A percentile compares a stretch with the other conserved stretches of the same genome.
Conservation (phyloP, 2,113 vertebrate genomes). For the Gymnobelideus leadbeateri region DNA sequence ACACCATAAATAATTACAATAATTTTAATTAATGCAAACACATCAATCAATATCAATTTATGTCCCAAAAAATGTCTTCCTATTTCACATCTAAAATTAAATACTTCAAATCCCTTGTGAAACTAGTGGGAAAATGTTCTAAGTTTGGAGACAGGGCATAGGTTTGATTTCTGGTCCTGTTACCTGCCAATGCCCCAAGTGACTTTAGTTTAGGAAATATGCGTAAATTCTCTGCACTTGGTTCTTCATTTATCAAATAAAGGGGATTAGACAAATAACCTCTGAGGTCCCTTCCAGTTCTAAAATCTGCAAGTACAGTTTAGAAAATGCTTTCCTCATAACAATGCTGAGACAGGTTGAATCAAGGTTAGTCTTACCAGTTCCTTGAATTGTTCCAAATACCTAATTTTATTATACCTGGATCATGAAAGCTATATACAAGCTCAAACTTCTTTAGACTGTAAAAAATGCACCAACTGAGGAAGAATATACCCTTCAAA, state of each 20-base stretch:
- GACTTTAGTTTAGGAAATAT: background rate
- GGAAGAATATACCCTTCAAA: conserved; percentile 17
- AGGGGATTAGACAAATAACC: background rate
- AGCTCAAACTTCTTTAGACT: background rate
- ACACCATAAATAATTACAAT: background rate
- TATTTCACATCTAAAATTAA: background rate
- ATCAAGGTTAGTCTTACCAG: conserved; percentile 43
- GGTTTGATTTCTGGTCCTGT: background rate
- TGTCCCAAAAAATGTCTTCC: background rate
- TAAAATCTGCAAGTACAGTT: background rate
- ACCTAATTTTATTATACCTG: conserved; percentile 38
- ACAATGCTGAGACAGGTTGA: background rate
- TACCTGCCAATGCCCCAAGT: background rate
- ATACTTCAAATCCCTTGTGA: background rate
- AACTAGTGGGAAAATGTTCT: background rate
- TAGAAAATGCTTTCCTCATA: background rate
- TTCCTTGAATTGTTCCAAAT: conserved; percentile 27
- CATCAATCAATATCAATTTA: background rate
- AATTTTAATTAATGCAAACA: background rate
- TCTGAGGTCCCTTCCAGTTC: background rate
- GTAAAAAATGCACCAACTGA: conserved; percentile 32
- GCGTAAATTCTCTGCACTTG: background rate
- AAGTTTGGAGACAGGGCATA: background rate
- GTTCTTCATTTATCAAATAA: background rate
- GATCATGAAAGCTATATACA: conserved; percentile 25